These are phyloP conservation scores for Paraplagusia blochii DNA, from an alignment of 2,113 vertebrate genomes.

Conservation along the genomic window DNA sequence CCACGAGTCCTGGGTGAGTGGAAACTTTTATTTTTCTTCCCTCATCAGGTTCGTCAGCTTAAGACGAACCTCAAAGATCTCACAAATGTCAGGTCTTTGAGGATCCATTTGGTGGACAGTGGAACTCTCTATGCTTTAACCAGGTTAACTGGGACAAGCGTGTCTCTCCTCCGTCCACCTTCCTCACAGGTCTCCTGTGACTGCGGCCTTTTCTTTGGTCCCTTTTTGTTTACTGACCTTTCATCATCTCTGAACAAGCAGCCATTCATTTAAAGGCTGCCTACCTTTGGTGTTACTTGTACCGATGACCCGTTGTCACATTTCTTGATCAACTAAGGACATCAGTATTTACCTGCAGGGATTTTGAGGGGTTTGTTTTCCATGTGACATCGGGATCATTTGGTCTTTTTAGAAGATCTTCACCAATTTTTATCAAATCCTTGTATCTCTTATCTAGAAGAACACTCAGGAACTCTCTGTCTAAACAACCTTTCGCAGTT, in stretches of 20 bases:
- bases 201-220: constrained; percentile 8
- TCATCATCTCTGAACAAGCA: constrained; percentile 24
- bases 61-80: neutral
- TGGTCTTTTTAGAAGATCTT: too few relatives aligned
- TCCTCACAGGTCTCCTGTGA: neutral
- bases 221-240: constrained; percentile 23
- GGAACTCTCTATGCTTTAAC: neutral
- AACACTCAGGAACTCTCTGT: too few relatives aligned
- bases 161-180: neutral
- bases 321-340: constrained; percentile 2
- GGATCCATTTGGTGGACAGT: neutral
- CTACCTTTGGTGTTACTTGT: constrained; percentile 13
- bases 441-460: too few relatives aligned
- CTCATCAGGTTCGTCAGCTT: neutral
- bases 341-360: neutral
- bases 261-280: constrained; percentile 25
- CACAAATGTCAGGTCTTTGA: constrained; percentile 1
- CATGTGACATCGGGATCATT: too few relatives aligned
- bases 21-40: neutral
- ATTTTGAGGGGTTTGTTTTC: too few relatives aligned
- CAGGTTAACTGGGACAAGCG: neutral
- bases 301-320: neutral
- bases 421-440: too few relatives aligned
- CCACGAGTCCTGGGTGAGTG: constrained; percentile 96
- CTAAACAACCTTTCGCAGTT: constrained; percentile 25